Evolutionary conservation across 2,797 vertebrate species (phyloP), one percentile per base, ranked within the genome.

Genomic region (Pseudochaenichthys georgianus): DNA sequence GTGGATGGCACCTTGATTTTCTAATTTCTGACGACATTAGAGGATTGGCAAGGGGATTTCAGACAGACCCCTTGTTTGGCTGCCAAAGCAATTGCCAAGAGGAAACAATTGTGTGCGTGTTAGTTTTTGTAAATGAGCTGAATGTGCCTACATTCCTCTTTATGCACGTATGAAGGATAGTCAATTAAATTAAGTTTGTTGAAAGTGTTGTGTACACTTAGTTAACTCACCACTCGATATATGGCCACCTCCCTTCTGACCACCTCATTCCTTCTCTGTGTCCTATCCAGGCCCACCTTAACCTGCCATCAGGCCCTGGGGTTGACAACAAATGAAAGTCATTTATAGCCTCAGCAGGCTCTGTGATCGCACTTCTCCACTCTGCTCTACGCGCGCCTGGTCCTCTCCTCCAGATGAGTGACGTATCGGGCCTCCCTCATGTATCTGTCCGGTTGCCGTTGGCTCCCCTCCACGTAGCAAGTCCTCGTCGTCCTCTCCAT

Each of bases 1-100:
- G 88, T 92, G 89, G 92, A 93, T 93, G 91, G 90, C 87, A 85
- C 85, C 16, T 91, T 92, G 89, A 77, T 83, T 38, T 78, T 87
- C 81, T 75, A 38, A 34, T 76, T 86, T 87, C 86, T 92, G 88
- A 92, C 75, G 84, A 83, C 89, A 91, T 91, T 77, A 68, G 82
- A 73, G 89, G 92, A 89, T 91, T 93, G 87, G 34, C 17, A 1
- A 78, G 71, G 84, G 80, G 80, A 92, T 91, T 92, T 92, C 75
- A 70, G 60, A 75, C 42, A 73, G 83, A 84, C 83, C 80, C 70
- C 59, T 75, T 60, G 76, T 65, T 59, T 52, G 73, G 9, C 34
- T 61, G 77, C 76, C 80, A 85, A 83, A 87, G 50, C 13, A n/a
- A 41, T 76, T 1, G 11, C 34, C 10, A 73, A 64, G 52, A 65